Percentiles rank a stretch among this genome's conserved stretches.
Conservation (phyloP, 2,113 vertebrate species). For the Cettia cetti region DNA sequence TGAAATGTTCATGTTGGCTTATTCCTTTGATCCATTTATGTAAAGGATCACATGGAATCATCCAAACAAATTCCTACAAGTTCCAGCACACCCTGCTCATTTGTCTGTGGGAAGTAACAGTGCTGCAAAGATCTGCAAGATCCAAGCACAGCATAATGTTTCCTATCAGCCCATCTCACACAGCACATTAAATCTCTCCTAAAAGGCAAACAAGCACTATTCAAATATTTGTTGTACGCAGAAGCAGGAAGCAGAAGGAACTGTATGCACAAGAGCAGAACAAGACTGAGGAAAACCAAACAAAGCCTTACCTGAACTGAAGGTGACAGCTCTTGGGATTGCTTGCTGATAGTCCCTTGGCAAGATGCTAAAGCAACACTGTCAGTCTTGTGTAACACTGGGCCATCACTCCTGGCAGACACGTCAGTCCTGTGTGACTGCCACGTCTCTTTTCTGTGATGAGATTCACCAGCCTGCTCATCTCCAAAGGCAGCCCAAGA, state of each 20-base stretch:
- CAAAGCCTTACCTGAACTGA: slow-evolving; percentile 74
- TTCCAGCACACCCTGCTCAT: neutral
- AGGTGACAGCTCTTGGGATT: slow-evolving; percentile 67
- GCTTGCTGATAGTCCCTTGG: slow-evolving; percentile 54
- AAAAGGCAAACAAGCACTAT: slow-evolving; percentile 17
- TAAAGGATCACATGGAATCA: neutral
- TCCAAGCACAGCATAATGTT: neutral
- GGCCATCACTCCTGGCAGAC: slow-evolving; percentile 10
- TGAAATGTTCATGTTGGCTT: neutral
- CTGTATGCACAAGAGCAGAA: neutral
- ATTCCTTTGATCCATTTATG: neutral
- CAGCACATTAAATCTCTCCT: neutral
- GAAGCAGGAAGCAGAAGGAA: slow-evolving; percentile 1
- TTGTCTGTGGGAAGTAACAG: neutral
- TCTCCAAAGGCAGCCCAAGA: slow-evolving; percentile 83
- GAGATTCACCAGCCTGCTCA: slow-evolving; percentile 62
- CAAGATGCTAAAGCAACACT: slow-evolving; percentile 48
- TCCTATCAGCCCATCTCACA: neutral
- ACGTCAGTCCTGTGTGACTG: slow-evolving; percentile 72
- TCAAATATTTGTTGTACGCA: neutral
- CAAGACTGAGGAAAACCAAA: neutral
- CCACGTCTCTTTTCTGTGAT: slow-evolving; percentile 70
- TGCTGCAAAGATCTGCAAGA: neutral
- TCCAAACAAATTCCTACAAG: neutral
- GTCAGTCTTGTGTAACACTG: slow-evolving; percentile 52